Evolutionary conservation across 2,113 vertebrate genomes (phyloP).

Genomic region (Otocyon megalotis): DNA sequence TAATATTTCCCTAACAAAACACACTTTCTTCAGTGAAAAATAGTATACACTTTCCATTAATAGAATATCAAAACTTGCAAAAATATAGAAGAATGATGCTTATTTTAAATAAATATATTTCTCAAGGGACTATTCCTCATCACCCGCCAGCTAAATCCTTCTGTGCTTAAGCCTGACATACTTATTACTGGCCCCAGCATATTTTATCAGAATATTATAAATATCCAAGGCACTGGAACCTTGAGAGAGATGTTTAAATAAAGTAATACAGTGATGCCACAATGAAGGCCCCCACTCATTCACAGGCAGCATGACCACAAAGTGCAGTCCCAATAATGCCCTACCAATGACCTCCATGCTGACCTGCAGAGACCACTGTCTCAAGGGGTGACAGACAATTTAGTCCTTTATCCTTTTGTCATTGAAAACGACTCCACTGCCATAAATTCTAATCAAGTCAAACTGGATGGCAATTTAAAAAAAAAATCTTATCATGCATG

Average conservation of each 20-base stretch:
- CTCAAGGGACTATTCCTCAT: conserved; percentile 61
- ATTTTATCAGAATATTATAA: conserved; percentile 66
- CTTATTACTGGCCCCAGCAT: conserved; percentile 50
- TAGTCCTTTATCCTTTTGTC: conserved; percentile 82
- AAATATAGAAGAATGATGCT: not conserved
- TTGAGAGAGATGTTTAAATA: conserved; percentile 72
- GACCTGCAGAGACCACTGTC: conserved; percentile 83
- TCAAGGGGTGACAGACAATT: conserved; percentile 86
- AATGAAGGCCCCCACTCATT: conserved; percentile 38
- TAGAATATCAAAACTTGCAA: not conserved
- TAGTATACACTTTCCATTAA: conserved; percentile 23
- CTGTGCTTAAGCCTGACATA: not conserved
- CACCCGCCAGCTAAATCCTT: conserved; percentile 51
- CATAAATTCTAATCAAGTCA: conserved; percentile 85
- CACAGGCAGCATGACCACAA: conserved; percentile 37
- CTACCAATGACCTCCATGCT: conserved; percentile 79
- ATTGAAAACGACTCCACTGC: conserved; percentile 73
- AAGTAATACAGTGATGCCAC: conserved; percentile 60
- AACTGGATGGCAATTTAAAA: conserved; percentile 59
- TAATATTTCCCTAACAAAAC: conserved; percentile 4
- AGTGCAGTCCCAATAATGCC: conserved; percentile 68
- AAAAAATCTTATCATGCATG: not conserved
- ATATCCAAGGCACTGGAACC: conserved; percentile 61
- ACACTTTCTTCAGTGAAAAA: conserved; percentile 18
- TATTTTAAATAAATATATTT: conserved; percentile 61